phyloP scores from a whole-genome alignment of 2,888 invertebrate species.

The Lochmaea capreae region DNA sequence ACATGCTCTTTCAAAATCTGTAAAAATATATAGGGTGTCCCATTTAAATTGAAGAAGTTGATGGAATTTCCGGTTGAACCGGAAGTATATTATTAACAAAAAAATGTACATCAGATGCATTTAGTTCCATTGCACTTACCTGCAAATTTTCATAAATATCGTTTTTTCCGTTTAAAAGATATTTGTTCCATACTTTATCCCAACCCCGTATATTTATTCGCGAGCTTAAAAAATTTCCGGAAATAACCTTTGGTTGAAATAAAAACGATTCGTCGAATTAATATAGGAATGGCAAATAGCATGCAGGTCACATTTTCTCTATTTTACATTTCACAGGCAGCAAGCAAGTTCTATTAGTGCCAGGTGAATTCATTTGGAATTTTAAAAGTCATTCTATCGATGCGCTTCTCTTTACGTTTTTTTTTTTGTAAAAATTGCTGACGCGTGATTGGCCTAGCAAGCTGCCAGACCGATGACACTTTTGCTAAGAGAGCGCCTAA shows the following conservation, averaged over 20 bases:
- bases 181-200: too few species aligned
- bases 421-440: conserved; percentile 51
- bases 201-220: too few species aligned
- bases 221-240: too few species aligned
- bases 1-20: too few species aligned
- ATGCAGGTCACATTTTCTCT: conserved; percentile 35
- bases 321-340: conserved; percentile 11
- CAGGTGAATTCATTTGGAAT: conserved; percentile 50
- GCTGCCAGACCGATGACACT: conserved; percentile 51
- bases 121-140: too few species aligned
- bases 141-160: too few species aligned
- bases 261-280: not conserved
- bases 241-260: not conserved
- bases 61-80: too few species aligned
- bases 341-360: conserved; percentile 42
- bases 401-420: conserved; percentile 36
- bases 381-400: conserved; percentile 43
- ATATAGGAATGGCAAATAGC: not conserved
- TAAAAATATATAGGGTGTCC: too few species aligned
- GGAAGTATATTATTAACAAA: too few species aligned
- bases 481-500: conserved; percentile 50
- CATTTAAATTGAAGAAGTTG: too few species aligned
- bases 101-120: too few species aligned
- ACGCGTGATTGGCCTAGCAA: conserved; percentile 55
- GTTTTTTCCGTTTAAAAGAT: too few species aligned